phyloP scores from a whole-genome alignment of 2,797 vertebrate genomes.

The Acanthurus lineatus region DNA sequence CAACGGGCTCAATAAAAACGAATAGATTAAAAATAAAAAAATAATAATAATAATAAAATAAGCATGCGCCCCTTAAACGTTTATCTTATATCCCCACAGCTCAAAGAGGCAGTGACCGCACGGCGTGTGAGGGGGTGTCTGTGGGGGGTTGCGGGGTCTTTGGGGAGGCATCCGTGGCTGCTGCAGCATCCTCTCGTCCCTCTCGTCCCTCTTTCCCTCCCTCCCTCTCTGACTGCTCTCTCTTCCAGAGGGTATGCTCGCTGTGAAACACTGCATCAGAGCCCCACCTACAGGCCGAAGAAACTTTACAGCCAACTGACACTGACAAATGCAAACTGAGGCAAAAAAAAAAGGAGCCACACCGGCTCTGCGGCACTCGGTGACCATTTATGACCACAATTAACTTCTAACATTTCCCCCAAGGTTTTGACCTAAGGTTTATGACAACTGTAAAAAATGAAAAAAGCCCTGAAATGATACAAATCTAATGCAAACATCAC shows the following conservation, averaged over 20 bases:
- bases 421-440: background rate
- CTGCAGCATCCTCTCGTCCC: slow-evolving; percentile 56
- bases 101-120: slow-evolving; percentile 14
- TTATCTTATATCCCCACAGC: slow-evolving; percentile 5
- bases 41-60: background rate
- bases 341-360: background rate
- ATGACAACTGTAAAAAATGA: no score
- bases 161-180: slow-evolving; percentile 15
- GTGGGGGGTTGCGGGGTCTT: background rate
- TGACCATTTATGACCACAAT: background rate
- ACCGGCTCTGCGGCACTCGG: background rate
- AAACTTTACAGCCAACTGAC: slow-evolving; percentile 46
- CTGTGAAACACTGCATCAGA: slow-evolving; percentile 86
- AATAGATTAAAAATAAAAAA: background rate
- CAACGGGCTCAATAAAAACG: background rate
- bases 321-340: slow-evolving; percentile 10
- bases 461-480: no score
- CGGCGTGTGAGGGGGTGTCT: background rate
- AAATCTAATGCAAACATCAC: no score
- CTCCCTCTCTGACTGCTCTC: slow-evolving; percentile 24
- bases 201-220: background rate
- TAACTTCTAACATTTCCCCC: no score
- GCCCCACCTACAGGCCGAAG: slow-evolving; percentile 86
- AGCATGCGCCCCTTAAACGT: background rate
- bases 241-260: slow-evolving; percentile 30